phyloP scores from a whole-genome alignment of 2,113 vertebrate genomes.

The Elaphurus davidianus region DNA sequence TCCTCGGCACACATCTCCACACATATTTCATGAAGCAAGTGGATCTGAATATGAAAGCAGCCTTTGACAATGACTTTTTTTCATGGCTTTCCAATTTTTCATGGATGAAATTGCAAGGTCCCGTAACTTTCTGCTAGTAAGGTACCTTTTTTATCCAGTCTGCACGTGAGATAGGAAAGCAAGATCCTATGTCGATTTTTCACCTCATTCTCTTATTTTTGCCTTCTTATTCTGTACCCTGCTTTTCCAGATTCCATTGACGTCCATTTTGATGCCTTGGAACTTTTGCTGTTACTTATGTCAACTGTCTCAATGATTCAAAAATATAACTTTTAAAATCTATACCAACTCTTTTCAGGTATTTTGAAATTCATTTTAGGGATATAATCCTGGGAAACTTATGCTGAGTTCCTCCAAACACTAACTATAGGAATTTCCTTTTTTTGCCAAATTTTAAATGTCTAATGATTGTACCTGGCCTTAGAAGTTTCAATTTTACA shows the following conservation, averaged over 20 bases:
- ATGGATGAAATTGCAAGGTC: background rate
- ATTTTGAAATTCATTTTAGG: background rate
- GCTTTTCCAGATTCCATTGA: background rate
- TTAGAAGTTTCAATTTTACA: background rate
- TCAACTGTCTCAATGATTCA: background rate
- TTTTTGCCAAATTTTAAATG: background rate
- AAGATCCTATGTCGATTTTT: background rate
- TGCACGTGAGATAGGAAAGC: background rate
- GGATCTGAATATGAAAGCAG: background rate
- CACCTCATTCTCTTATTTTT: background rate
- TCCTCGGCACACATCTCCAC: background rate
- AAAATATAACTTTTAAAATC: background rate
- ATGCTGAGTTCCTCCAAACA: background rate
- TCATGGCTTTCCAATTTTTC: background rate
- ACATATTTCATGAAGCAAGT: background rate
- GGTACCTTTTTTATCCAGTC: background rate
- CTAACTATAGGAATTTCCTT: background rate
- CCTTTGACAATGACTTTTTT: background rate
- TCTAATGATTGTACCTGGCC: background rate
- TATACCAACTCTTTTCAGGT: background rate
- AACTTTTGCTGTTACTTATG: background rate
- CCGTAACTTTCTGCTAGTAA: background rate
- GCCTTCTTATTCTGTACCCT: background rate
- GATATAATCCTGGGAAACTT: background rate
- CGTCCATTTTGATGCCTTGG: background rate